Conservation (phyloP, 2,888 invertebrate genomes). For the Trypoxylon attenuatum region DNA sequence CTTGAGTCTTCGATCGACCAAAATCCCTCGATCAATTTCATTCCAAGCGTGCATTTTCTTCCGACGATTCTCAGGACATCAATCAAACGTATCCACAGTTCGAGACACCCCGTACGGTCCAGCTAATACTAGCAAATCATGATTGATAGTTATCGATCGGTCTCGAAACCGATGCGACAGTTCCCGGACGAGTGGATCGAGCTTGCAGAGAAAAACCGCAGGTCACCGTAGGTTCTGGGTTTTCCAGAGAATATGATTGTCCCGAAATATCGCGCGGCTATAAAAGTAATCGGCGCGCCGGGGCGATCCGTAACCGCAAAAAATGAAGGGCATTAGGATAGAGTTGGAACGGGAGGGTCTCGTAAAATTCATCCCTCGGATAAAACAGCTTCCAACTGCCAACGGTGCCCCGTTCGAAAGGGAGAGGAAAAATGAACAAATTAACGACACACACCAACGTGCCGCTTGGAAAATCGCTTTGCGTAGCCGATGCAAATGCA, state of each 20-base stretch:
- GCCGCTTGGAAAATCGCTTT: slow-evolving; percentile 19
- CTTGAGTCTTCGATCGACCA: no score
- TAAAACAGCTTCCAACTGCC: no score
- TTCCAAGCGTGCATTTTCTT: no score
- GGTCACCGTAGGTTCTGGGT: background rate
- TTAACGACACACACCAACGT: slow-evolving; percentile 8
- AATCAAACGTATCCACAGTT: no score
- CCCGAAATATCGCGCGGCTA: background rate
- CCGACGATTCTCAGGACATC: no score
- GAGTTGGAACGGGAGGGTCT: background rate
- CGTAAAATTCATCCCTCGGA: slow-evolving; percentile 8
- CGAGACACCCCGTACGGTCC: no score
- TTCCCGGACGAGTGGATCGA: no score
- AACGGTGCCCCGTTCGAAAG: no score
- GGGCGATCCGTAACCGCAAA: background rate
- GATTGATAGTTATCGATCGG: no score
- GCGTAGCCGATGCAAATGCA: slow-evolving; percentile 13
- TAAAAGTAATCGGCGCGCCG: background rate
- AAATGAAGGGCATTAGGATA: slow-evolving; percentile 4
- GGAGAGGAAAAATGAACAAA: background rate
- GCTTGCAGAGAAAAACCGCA: background rate
- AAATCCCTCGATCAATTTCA: no score
- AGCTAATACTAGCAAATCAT: no score
- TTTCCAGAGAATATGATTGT: background rate
- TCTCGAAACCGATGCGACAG: no score